A percentile compares a stretch with the other conserved stretches of the same genome.
Conservation (phyloP, 2,113 vertebrate genomes). For the Cisticola juncidis region DNA sequence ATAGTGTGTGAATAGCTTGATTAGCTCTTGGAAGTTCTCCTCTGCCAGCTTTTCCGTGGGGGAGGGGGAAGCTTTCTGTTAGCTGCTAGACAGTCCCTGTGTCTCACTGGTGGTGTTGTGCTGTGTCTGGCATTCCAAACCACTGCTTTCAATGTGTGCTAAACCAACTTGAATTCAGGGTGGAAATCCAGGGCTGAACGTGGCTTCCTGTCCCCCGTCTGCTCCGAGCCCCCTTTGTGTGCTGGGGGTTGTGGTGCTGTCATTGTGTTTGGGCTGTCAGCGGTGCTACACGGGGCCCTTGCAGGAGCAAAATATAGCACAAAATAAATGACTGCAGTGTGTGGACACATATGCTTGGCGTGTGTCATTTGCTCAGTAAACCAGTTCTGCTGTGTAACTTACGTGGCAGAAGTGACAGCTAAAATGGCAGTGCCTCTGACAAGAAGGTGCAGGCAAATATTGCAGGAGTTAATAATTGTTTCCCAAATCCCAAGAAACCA, state of each 20-base stretch:
- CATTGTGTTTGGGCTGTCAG: rapidly evolving
- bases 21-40: not conserved
- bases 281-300: not conserved
- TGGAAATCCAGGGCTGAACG: not conserved
- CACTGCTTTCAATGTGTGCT: not conserved
- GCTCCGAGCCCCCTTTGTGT: not conserved
- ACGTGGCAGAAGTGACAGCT: not conserved
- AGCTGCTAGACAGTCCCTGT: not conserved
- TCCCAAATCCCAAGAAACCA: not conserved
- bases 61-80: not conserved
- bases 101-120: not conserved
- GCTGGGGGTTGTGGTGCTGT: rapidly evolving
- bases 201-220: not conserved
- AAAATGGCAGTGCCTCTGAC: not conserved
- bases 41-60: not conserved
- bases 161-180: not conserved
- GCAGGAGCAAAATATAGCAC: not conserved
- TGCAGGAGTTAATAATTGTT: not conserved
- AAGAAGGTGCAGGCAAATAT: not conserved
- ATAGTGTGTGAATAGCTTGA: not conserved
- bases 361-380: not conserved
- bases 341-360: not conserved
- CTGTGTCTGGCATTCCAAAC: constrained; percentile 42
- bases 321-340: not conserved
- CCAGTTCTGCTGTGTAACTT: not conserved